Evolutionary conservation across 2,888 invertebrate genomes (phyloP).

Genomic region (Macropis europaea): DNA sequence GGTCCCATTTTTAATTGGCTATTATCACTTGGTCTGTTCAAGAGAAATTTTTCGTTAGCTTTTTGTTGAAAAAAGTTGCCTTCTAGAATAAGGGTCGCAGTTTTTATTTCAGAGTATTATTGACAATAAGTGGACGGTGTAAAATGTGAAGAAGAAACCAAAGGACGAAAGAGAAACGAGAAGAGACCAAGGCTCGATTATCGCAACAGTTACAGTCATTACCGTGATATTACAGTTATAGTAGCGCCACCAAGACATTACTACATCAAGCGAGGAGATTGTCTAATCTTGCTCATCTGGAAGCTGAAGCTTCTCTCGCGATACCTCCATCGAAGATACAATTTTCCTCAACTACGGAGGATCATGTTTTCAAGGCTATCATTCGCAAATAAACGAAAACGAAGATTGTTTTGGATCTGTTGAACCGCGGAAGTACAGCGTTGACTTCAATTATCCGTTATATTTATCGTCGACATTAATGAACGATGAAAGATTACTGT

Average conservation of each 20-base stretch:
- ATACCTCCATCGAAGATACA: slow-evolving; percentile 2
- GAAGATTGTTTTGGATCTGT: background rate
- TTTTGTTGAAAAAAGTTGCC: too few relatives aligned
- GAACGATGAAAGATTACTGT: background rate
- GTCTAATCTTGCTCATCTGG: slow-evolving; percentile 55
- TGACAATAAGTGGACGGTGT: too few relatives aligned
- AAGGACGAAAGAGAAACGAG: slow-evolving; percentile 9
- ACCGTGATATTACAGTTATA: slow-evolving; percentile 60
- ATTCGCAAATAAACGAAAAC: background rate
- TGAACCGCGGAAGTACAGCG: too few relatives aligned
- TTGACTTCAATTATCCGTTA: background rate
- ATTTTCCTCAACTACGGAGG: slow-evolving; percentile 8
- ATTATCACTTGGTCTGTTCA: too few relatives aligned
- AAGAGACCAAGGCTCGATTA: slow-evolving; percentile 45
- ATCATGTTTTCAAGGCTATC: slow-evolving; percentile 10
- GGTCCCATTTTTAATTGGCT: too few relatives aligned
- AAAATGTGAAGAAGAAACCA: background rate
- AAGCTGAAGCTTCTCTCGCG: slow-evolving; percentile 2
- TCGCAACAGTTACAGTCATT: slow-evolving; percentile 56
- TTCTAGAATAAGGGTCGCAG: too few relatives aligned
- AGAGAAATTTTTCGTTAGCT: too few relatives aligned
- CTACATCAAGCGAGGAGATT: slow-evolving; percentile 53
- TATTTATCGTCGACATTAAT: background rate
- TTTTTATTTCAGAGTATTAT: too few relatives aligned
- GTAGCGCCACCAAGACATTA: slow-evolving; percentile 54